A percentile compares a stretch with the other conserved stretches of the same genome.
Conservation (phyloP, 2,113 vertebrate genomes). For the Gila orcuttii region DNA sequence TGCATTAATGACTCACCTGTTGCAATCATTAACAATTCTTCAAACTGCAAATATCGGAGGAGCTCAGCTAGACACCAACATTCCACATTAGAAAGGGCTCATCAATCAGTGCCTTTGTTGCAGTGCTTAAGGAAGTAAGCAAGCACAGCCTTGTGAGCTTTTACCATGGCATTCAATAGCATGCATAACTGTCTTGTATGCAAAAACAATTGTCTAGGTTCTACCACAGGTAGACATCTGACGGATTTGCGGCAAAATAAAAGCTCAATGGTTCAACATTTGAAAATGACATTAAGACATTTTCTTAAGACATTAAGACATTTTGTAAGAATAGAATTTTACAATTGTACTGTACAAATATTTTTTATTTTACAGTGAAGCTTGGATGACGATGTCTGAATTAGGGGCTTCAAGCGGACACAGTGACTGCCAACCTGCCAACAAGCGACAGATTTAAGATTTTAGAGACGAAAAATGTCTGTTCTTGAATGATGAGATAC, state of each 20-base stretch:
- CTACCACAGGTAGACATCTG: not conserved
- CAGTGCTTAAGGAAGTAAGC: not conserved
- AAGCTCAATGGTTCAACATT: too few species aligned
- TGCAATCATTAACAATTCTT: conserved; percentile 33
- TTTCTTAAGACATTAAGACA: too few species aligned
- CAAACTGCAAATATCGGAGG: not conserved
- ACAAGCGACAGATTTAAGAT: not conserved
- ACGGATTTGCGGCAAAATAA: too few species aligned
- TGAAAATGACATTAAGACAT: too few species aligned
- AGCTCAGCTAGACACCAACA: conserved; percentile 23
- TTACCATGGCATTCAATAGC: not conserved
- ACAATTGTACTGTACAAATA: too few species aligned
- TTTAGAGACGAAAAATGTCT: conserved; percentile 4
- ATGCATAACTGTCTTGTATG: not conserved
- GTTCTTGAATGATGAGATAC: conserved; percentile 4
- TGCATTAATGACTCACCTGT: conserved; percentile 20
- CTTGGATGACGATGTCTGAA: conserved; percentile 1
- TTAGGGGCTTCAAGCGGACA: not conserved
- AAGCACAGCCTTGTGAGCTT: not conserved
- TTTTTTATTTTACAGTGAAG: not conserved
- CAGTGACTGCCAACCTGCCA: conserved; percentile 6
- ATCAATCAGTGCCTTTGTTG: not conserved
- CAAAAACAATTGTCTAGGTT: not conserved
- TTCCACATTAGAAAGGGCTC: not conserved
- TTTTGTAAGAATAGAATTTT: too few species aligned